phyloP scores from a whole-genome alignment of 1,140 invertebrate genomes.

The Medauroidea extradentata region DNA sequence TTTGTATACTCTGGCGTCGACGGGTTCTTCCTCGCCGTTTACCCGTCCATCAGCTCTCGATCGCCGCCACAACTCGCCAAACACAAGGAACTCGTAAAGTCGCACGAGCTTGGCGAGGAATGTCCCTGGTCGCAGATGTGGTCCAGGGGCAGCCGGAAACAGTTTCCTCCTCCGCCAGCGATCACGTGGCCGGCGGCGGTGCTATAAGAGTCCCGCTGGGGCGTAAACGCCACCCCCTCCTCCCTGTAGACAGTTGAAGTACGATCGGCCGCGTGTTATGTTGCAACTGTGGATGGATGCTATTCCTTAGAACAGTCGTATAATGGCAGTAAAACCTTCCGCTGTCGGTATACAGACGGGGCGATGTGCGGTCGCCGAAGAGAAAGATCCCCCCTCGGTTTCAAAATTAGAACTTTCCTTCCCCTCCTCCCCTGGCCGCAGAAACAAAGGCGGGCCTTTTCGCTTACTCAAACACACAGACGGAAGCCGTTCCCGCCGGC shows the following conservation, averaged over 20 bases:
- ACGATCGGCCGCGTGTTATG: neutral
- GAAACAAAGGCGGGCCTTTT: conserved; percentile 5
- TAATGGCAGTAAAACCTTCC: conserved; percentile 5
- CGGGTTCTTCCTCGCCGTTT: too few relatives aligned
- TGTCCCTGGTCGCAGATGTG: too few relatives aligned
- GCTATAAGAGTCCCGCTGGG: too few relatives aligned
- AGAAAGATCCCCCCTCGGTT: neutral
- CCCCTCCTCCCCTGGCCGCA: neutral
- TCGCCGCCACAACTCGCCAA: too few relatives aligned
- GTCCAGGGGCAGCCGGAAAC: too few relatives aligned
- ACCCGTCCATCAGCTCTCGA: too few relatives aligned
- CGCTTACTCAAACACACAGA: conserved; percentile 6
- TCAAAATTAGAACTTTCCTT: conserved; percentile 1
- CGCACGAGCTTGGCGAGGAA: too few relatives aligned
- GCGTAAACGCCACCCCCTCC: neutral
- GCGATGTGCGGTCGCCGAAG: conserved; percentile 1
- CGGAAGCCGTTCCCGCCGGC: conserved; percentile 1
- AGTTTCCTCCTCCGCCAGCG: too few relatives aligned
- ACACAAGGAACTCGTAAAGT: too few relatives aligned
- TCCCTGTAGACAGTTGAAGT: neutral
- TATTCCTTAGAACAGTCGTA: conserved; percentile 10
- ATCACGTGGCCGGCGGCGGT: too few relatives aligned
- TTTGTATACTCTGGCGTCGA: too few relatives aligned
- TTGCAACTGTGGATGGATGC: conserved; percentile 6
- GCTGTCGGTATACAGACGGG: conserved; percentile 6